Evolutionary conservation across 2,888 invertebrate species (phyloP).

Genomic region (Eristalis pertinax): DNA sequence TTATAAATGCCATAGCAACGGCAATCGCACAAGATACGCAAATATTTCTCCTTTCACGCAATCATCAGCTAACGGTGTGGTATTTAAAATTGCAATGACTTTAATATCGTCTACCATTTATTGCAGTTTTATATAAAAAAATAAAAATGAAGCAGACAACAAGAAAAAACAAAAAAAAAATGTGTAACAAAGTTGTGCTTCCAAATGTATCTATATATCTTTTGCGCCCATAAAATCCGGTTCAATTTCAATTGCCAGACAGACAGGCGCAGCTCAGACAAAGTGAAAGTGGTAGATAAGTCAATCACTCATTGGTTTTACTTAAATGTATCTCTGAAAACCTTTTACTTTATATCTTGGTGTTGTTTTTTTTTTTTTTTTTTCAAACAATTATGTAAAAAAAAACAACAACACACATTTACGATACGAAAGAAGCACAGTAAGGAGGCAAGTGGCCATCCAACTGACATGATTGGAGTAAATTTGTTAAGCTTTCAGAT

Average conservation of each 20-base stretch:
- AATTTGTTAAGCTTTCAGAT: slow-evolving; percentile 66
- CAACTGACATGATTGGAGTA: background rate
- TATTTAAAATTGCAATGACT: slow-evolving; percentile 55
- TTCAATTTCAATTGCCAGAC: slow-evolving; percentile 69
- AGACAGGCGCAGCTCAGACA: slow-evolving; percentile 67
- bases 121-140: slow-evolving; percentile 34
- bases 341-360: slow-evolving; percentile 32
- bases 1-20: slow-evolving; percentile 7
- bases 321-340: slow-evolving; percentile 7
- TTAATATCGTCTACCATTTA: slow-evolving; percentile 12
- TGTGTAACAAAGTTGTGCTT: slow-evolving; percentile 8
- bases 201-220: slow-evolving; percentile 44
- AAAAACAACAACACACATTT: background rate
- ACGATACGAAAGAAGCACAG: background rate
- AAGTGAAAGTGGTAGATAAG: slow-evolving; percentile 70
- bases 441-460: no score
- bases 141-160: slow-evolving; percentile 6
- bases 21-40: background rate
- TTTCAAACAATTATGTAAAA: background rate
- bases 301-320: slow-evolving; percentile 68
- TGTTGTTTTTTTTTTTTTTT: background rate
- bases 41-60: slow-evolving; percentile 43
- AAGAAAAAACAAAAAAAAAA: background rate
- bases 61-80: slow-evolving; percentile 36
- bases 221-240: slow-evolving; percentile 66